Evolutionary conservation across 1,140 invertebrate species (phyloP), one percentile per base, ranked within the genome.

Genomic region (Chymomyza costata): DNA sequence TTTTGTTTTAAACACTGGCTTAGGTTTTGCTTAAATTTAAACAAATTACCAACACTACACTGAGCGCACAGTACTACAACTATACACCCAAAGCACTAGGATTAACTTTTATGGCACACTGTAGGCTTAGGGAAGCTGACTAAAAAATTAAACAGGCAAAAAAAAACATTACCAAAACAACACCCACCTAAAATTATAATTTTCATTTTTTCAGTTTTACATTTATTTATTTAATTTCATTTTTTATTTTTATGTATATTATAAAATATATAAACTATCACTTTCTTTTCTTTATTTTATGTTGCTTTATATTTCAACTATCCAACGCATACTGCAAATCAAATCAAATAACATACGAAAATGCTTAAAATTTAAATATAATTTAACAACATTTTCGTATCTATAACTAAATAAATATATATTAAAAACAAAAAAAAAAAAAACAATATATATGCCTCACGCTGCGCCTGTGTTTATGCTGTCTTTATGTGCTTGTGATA

Each of bases 271-370:
- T 78, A 61, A 74, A 78, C 66, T 71, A 66, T 78, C 71, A 76
- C 66, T 78, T 76, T 76, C 71, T 76, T 76, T 76, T 76, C 71
- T 76, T 76, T 76, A 76, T 76, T 76, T 76, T 76, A 76, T 76
- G 71, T 76, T 76, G 69, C 67, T 58, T 76, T 78, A 56, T 76
- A 66, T 54, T 58, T 78, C 62, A 66, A 78, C 65, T 76, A 76
- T 76, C 65, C 68, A 73, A 73, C n/a, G n/a, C n/a, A n/a, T n/a
- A n/a, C n/a, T n/a, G n/a, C n/a, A n/a, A n/a, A n/a, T n/a, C n/a
- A n/a, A n/a, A n/a, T n/a, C n/a, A n/a, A n/a, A n/a, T n/a, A n/a
- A n/a, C 45, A 55, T 70, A 43, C 56, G 46, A 65, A 68, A 51
- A 53, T 48, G 38, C 37, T 14, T 31, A 55, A 50, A 50, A 58